Conservation (phyloP, 2,797 vertebrate genomes). For the Lacerta viridis region DNA sequence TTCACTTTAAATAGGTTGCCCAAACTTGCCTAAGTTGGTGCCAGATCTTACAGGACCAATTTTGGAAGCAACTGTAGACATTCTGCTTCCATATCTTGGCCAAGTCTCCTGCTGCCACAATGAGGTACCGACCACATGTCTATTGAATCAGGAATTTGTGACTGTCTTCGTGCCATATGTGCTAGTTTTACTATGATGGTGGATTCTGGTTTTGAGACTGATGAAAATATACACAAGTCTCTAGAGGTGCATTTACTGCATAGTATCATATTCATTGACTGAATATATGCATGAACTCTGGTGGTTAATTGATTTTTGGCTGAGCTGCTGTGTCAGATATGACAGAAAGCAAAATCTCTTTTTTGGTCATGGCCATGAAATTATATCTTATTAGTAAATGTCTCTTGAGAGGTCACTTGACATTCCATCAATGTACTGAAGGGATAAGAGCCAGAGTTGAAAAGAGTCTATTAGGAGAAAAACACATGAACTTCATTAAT, state of each 20-base stretch:
- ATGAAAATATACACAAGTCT: neutral
- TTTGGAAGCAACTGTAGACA: neutral
- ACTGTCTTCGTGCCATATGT: neutral
- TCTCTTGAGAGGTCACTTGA: conserved; percentile 20
- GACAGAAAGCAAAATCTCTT: neutral
- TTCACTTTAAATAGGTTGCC: no score
- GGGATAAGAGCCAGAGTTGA: rapidly evolving
- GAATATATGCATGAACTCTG: neutral
- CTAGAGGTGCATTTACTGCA: neutral
- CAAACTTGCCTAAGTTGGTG: neutral
- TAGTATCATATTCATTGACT: conserved; percentile 6
- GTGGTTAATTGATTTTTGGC: neutral
- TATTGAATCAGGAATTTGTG: neutral
- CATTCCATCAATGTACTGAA: neutral
- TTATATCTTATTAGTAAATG: neutral
- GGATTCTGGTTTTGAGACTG: neutral
- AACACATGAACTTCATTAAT: neutral
- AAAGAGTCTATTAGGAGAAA: neutral
- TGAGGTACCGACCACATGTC: neutral
- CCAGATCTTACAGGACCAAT: neutral
- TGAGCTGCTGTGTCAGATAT: neutral
- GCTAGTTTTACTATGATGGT: neutral
- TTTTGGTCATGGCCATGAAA: conserved; percentile 4
- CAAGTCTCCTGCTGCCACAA: neutral
- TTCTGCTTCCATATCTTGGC: neutral